Conservation (phyloP, 2,888 invertebrate genomes). For the Lacanobia wlatinum region DNA sequence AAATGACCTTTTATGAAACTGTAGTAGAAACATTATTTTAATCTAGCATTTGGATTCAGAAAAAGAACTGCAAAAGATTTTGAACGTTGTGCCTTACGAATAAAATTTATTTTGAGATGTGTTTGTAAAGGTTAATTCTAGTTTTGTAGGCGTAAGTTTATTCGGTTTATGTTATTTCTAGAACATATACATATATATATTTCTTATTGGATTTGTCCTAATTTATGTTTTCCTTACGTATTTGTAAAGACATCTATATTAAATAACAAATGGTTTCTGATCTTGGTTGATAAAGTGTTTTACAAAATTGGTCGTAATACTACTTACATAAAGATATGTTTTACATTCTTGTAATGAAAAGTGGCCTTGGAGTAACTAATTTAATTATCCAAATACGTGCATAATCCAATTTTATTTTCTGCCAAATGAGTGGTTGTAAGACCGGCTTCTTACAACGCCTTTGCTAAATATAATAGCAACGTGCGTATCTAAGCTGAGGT, state of each 20-base stretch:
- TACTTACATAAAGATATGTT: neutral
- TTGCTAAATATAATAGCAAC: constrained; percentile 42
- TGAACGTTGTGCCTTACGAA: neutral
- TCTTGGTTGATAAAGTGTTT: neutral
- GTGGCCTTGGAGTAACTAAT: constrained; percentile 34
- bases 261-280: neutral
- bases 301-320: neutral
- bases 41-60: constrained; percentile 33
- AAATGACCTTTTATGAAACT: constrained; percentile 50
- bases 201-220: neutral
- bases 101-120: constrained; percentile 17
- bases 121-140: constrained; percentile 1
- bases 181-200: constrained; percentile 18
- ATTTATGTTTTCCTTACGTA: neutral
- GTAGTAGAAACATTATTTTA: constrained; percentile 44
- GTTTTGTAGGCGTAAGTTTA: constrained; percentile 45
- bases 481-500: neutral
- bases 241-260: neutral
- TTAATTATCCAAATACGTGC: constrained; percentile 42
- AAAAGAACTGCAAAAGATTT: constrained; percentile 15
- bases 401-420: constrained; percentile 39
- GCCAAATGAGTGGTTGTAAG: neutral
- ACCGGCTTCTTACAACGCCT: constrained; percentile 36
- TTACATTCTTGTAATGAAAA: neutral
- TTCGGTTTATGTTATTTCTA: constrained; percentile 37